Conservation (phyloP, 2,888 invertebrate species). For the Schizaphis graminum region DNA sequence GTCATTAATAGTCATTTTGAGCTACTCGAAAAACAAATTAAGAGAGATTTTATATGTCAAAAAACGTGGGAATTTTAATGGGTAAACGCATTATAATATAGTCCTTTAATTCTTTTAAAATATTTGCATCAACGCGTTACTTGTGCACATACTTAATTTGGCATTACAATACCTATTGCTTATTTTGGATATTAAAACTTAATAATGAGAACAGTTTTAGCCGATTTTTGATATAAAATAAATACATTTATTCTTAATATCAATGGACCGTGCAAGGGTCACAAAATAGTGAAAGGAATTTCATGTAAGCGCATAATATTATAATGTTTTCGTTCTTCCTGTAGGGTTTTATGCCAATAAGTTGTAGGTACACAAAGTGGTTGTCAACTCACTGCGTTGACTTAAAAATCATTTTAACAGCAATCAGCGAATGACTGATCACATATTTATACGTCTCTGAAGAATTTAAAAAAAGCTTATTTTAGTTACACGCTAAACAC, state of each 20-base stretch:
- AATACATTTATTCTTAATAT: neutral
- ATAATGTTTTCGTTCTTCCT: neutral
- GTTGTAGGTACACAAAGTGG: neutral
- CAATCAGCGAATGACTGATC: neutral
- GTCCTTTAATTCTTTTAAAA: neutral
- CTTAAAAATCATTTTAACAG: neutral
- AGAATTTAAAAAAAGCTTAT: neutral
- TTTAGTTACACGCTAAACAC: neutral
- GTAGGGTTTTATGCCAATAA: neutral
- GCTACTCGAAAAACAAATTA: neutral
- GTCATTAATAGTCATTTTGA: neutral
- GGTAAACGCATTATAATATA: neutral
- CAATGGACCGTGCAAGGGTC: neutral
- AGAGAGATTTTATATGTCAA: neutral
- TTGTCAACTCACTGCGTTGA: neutral
- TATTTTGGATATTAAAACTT: neutral
- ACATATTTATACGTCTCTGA: neutral
- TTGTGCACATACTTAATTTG: neutral
- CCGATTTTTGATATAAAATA: neutral
- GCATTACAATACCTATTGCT: neutral
- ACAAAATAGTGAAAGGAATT: slow-evolving; percentile 1
- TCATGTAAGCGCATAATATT: neutral
- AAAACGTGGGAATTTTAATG: neutral
- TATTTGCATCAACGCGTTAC: neutral
- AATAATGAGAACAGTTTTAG: neutral